Percentiles rank a stretch among this genome's conserved stretches.
These are phyloP conservation scores for Limulus polyphemus DNA, from an alignment of 2,888 invertebrate species.

Conservation along the genomic window DNA sequence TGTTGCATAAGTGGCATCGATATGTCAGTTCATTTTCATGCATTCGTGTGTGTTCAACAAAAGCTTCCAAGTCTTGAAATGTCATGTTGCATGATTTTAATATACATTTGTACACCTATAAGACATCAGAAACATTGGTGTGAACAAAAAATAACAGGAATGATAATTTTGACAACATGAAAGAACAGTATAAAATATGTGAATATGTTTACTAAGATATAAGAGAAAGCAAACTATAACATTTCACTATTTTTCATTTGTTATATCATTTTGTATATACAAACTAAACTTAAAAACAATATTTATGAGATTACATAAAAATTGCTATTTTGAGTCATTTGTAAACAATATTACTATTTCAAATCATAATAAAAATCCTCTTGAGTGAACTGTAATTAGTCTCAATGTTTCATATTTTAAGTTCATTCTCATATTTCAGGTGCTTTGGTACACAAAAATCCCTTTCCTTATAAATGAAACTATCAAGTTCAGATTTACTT, in stretches of 20 bases:
- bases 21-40: slow-evolving; percentile 46
- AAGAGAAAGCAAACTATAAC: slow-evolving; percentile 1
- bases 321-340: too few relatives aligned
- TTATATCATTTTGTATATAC: slow-evolving; percentile 2
- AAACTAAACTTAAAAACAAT: too few relatives aligned
- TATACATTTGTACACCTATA: slow-evolving; percentile 48
- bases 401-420: too few relatives aligned
- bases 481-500: too few relatives aligned
- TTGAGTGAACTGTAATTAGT: too few relatives aligned
- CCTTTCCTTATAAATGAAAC: too few relatives aligned
- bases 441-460: too few relatives aligned
- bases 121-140: slow-evolving; percentile 28
- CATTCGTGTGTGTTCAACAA: slow-evolving; percentile 48
- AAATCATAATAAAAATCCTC: too few relatives aligned
- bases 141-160: slow-evolving; percentile 28
- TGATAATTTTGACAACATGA: neutral
- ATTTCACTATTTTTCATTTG: slow-evolving; percentile 4
- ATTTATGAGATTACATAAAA: too few relatives aligned
- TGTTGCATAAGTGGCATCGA: slow-evolving; percentile 50
- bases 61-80: slow-evolving; percentile 48
- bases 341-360: too few relatives aligned
- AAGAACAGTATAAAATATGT: slow-evolving; percentile 1
- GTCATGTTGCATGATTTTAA: slow-evolving; percentile 49
- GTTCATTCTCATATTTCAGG: too few relatives aligned
- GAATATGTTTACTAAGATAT: slow-evolving; percentile 7